These are phyloP conservation scores for Zapus hudsonius DNA, from an alignment of 2,113 vertebrate genomes.

Conservation along the genomic window DNA sequence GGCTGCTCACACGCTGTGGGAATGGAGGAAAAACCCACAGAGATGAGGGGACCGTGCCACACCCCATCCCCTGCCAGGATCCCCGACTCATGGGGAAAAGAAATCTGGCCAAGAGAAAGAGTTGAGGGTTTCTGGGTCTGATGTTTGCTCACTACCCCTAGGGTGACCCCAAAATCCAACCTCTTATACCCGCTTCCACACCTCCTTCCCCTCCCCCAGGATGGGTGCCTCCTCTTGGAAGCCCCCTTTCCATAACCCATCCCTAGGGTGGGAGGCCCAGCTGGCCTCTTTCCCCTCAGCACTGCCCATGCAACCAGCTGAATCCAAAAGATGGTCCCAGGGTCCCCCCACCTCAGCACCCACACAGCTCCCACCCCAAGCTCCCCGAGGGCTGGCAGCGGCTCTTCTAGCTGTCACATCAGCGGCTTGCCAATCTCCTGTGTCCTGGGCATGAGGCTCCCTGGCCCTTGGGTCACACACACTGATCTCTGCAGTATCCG, in stretches of 20 bases:
- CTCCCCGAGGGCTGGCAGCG: background rate
- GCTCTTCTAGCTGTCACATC: background rate
- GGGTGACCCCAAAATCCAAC: background rate
- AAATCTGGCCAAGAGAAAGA: background rate
- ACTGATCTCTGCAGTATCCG: background rate
- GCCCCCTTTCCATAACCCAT: too few species aligned
- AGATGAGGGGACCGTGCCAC: accelerated
- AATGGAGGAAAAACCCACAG: background rate
- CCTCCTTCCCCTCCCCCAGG: background rate
- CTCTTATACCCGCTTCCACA: background rate
- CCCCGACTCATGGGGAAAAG: background rate
- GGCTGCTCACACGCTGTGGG: slow-evolving; percentile 82
- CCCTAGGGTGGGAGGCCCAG: background rate
- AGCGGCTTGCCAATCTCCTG: background rate
- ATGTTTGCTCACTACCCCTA: background rate
- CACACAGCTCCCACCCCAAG: background rate
- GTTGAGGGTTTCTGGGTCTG: background rate
- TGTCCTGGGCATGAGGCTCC: background rate
- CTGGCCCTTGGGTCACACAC: background rate
- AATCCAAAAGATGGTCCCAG: background rate
- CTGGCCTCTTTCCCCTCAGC: background rate
- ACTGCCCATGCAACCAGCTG: background rate
- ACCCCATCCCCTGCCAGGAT: background rate
- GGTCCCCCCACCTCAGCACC: background rate
- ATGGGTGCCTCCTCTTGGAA: background rate